Conservation (phyloP, 2,113 vertebrate genomes). For the Notothenia coriiceps region DNA sequence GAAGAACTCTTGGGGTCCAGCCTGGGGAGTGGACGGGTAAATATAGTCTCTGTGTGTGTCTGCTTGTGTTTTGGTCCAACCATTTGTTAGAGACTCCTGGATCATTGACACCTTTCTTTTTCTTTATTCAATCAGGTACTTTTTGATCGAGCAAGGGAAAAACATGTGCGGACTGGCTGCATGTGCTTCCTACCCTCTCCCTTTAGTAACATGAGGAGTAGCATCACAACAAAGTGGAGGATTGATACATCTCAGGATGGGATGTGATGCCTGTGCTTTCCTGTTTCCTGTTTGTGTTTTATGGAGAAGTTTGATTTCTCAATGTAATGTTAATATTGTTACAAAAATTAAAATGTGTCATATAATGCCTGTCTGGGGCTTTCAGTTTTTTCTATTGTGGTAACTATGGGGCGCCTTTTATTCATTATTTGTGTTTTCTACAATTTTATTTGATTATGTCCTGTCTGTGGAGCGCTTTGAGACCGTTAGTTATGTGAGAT, state of each 20-base stretch:
- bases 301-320: not conserved
- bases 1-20: constrained; percentile 91
- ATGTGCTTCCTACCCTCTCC: constrained; percentile 89
- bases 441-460: not conserved
- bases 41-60: constrained; percentile 41
- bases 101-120: constrained; percentile 3
- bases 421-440: not conserved
- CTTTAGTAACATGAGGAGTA: constrained; percentile 73
- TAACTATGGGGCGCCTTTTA: not conserved
- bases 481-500: not conserved
- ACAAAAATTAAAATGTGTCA: not conserved
- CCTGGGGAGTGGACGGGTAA: constrained; percentile 89
- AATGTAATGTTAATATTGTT: not conserved
- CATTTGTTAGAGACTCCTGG: not conserved
- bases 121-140: constrained; percentile 84
- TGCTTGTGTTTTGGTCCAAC: not conserved
- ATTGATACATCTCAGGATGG: not conserved
- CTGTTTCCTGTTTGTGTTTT: not conserved
- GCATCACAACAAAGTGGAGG: constrained; percentile 1
- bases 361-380: not conserved
- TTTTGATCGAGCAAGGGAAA: constrained; percentile 89
- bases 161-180: constrained; percentile 93
- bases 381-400: not conserved
- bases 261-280: not conserved
- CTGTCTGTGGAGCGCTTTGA: not conserved